phyloP scores from a whole-genome alignment of 1,140 invertebrate species.

The Capitella teleta region DNA sequence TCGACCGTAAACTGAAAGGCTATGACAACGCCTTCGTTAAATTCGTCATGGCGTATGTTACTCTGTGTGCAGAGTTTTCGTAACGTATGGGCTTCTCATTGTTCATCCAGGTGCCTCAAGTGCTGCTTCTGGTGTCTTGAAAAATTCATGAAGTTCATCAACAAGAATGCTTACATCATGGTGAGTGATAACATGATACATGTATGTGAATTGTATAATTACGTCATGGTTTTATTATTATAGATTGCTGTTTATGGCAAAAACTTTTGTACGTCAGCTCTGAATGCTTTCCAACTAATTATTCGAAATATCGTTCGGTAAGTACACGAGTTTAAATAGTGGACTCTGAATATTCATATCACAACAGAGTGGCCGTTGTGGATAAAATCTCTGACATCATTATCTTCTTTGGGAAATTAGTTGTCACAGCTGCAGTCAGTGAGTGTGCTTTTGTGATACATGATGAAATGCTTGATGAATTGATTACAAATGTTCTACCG shows the following conservation, averaged over 20 bases:
- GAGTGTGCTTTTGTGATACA: too few species aligned
- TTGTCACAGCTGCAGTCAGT: too few species aligned
- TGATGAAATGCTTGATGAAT: too few species aligned
- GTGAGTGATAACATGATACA: constrained; percentile 20
- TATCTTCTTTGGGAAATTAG: too few species aligned
- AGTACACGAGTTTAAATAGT: constrained; percentile 1
- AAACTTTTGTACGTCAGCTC: constrained; percentile 78
- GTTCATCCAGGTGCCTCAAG: constrained; percentile 53
- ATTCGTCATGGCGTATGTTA: constrained; percentile 22
- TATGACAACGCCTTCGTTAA: constrained; percentile 59
- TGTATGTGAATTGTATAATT: not conserved
- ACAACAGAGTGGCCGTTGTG: too few species aligned
- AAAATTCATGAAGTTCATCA: constrained; percentile 66
- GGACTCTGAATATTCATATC: too few species aligned
- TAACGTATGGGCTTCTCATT: too few species aligned
- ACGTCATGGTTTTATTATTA: constrained; percentile 10
- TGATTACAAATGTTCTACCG: too few species aligned
- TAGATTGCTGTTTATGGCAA: constrained; percentile 83
- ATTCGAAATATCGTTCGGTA: constrained; percentile 69
- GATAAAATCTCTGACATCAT: too few species aligned
- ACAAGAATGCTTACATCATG: constrained; percentile 92
- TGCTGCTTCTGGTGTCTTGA: constrained; percentile 89
- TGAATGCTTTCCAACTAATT: constrained; percentile 75
- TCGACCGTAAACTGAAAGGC: constrained; percentile 60
- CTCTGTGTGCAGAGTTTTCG: too few species aligned